Conservation (phyloP, 2,113 vertebrate species). For the Rattus rattus region DNA sequence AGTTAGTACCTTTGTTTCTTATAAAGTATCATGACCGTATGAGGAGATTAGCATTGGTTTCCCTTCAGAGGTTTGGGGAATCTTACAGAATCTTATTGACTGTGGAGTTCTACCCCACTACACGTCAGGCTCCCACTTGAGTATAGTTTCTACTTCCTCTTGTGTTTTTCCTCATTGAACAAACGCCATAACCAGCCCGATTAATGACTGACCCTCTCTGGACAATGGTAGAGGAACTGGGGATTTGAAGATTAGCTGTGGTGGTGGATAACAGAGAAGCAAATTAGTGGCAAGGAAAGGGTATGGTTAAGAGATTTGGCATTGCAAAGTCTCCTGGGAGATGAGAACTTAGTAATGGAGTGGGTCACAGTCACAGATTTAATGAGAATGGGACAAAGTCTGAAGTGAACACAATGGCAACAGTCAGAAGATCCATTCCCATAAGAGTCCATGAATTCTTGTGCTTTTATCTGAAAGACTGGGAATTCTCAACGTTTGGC, state of each 20-base stretch:
- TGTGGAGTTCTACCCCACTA: background rate
- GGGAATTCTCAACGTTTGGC: background rate
- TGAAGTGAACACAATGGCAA: background rate
- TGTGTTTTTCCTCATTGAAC: background rate
- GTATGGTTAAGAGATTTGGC: background rate
- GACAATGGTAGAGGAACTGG: background rate
- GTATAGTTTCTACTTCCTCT: background rate
- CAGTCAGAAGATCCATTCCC: background rate
- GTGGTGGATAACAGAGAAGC: background rate
- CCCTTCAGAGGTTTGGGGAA: background rate
- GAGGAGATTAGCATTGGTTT: background rate
- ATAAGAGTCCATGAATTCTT: background rate
- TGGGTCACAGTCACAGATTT: background rate
- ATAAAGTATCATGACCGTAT: background rate
- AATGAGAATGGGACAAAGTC: background rate
- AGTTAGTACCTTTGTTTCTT: background rate
- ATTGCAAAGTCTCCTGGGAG: background rate
- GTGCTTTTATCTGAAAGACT: background rate
- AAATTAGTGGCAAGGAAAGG: background rate
- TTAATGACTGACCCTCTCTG: too few relatives aligned
- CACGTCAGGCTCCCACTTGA: background rate
- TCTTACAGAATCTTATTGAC: background rate
- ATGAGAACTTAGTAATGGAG: background rate
- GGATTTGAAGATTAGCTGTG: background rate
- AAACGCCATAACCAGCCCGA: background rate